phyloP scores from a whole-genome alignment of 2,797 vertebrate genomes.

The Pygocentrus nattereri region DNA sequence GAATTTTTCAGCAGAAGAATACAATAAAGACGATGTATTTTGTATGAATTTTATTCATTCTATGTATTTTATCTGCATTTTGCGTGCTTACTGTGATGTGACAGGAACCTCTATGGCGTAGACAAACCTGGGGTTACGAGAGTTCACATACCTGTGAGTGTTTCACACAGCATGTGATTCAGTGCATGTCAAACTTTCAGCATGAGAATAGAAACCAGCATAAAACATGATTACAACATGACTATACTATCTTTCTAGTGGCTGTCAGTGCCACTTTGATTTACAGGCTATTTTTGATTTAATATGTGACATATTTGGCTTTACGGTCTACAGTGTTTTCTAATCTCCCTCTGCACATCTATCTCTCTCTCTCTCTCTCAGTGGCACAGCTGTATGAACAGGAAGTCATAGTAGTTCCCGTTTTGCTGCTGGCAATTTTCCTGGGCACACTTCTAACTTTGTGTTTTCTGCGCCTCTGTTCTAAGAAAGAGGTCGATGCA shows the following conservation, averaged over 20 bases:
- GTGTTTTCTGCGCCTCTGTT: slow-evolving; percentile 61
- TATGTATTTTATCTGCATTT: background rate
- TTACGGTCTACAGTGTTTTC: too few species aligned
- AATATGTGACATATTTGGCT: too few species aligned
- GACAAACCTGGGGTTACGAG: background rate
- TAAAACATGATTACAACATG: background rate
- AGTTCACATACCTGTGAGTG: background rate
- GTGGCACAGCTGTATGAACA: slow-evolving; percentile 69
- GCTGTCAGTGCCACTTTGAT: background rate
- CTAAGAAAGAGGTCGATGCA: background rate
- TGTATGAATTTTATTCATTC: too few species aligned
- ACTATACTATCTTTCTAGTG: background rate
- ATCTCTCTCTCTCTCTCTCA: slow-evolving; percentile 49
- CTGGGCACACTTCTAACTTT: slow-evolving; percentile 75
- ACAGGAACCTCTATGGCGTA: background rate
- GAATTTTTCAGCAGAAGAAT: too few species aligned
- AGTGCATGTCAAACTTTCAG: background rate
- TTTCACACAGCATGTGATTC: slow-evolving; percentile 2
- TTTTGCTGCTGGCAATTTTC: slow-evolving; percentile 77
- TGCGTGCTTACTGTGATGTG: background rate
- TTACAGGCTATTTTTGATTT: too few species aligned
- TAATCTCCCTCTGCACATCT: background rate
- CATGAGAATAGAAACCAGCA: background rate
- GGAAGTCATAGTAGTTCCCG: slow-evolving; percentile 87
- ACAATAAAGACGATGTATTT: too few species aligned